Evolutionary conservation across 2,888 invertebrate genomes (phyloP).

Genomic region (Rotaria sp.): DNA sequence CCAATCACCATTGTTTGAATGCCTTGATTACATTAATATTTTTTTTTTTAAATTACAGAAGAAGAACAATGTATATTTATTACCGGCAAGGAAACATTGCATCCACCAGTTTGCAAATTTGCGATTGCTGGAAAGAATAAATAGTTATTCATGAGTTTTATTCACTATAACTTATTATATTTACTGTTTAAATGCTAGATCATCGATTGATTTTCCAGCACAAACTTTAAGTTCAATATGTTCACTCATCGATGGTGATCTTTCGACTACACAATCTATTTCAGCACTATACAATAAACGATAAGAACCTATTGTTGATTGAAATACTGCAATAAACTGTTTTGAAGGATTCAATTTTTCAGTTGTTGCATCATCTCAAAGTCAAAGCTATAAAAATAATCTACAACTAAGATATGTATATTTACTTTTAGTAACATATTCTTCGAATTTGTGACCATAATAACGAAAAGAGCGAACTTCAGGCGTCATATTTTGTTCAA

Average conservation of each 20-base stretch:
- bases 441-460: constrained; percentile 74
- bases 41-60: constrained; percentile 53
- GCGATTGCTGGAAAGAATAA: background rate
- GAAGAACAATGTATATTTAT: constrained; percentile 42
- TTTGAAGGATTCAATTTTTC: constrained; percentile 35
- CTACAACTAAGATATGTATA: no score
- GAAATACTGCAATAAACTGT: constrained; percentile 25
- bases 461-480: constrained; percentile 60
- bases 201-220: constrained; percentile 57
- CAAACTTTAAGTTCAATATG: constrained; percentile 70
- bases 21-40: background rate
- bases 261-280: constrained; percentile 63
- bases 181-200: constrained; percentile 59
- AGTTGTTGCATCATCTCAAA: constrained; percentile 52
- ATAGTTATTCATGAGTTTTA: constrained; percentile 18
- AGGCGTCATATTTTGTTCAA: constrained; percentile 52
- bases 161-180: constrained; percentile 56
- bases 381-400: no score
- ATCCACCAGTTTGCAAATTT: constrained; percentile 41
- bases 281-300: constrained; percentile 66
- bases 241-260: constrained; percentile 46
- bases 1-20: constrained; percentile 55
- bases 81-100: constrained; percentile 34
- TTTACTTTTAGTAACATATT: constrained; percentile 64
- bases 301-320: constrained; percentile 17